Evolutionary conservation across 2,113 vertebrate species (phyloP).

Genomic region (Engystomops pustulosus): DNA sequence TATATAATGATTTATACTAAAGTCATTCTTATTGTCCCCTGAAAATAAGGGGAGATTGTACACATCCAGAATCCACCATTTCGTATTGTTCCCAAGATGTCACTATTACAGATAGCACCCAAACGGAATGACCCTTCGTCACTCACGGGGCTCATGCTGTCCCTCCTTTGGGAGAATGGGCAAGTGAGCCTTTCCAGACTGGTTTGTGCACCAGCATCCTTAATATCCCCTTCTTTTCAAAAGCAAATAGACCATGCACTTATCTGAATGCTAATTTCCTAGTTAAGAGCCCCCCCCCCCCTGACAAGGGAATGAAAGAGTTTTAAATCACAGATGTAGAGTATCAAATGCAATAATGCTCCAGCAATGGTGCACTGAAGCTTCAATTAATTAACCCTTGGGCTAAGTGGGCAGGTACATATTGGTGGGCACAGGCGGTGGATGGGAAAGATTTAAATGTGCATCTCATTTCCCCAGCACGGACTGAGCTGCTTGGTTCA

Average conservation of each 20-base stretch:
- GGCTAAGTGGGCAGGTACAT: conserved; percentile 86
- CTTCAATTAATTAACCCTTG: conserved; percentile 95
- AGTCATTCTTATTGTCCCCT: neutral
- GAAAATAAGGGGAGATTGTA: neutral
- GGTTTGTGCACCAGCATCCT: conserved; percentile 82
- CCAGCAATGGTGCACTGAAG: conserved; percentile 86
- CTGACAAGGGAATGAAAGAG: conserved; percentile 85
- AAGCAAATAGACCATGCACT: conserved; percentile 85
- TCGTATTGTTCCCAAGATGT: conserved; percentile 15
- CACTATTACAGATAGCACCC: conserved; percentile 40
- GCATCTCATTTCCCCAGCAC: conserved; percentile 96
- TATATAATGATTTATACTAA: too few relatives aligned
- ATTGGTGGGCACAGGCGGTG: conserved; percentile 89
- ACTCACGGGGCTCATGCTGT: conserved; percentile 17
- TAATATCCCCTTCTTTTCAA: conserved; percentile 87
- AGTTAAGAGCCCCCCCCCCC: conserved; percentile 94
- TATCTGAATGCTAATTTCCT: conserved; percentile 99
- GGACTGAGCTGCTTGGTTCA: conserved; percentile 86
- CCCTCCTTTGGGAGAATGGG: conserved; percentile 64
- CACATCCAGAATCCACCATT: neutral
- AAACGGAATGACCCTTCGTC: conserved; percentile 21
- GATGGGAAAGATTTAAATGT: conserved; percentile 96
- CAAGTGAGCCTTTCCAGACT: conserved; percentile 76
- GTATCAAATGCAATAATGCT: conserved; percentile 90
- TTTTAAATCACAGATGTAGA: conserved; percentile 96